A percentile compares a stretch with the other conserved stretches of the same genome.
Conservation (phyloP, 2,113 vertebrate genomes). For the Felis chaus region DNA sequence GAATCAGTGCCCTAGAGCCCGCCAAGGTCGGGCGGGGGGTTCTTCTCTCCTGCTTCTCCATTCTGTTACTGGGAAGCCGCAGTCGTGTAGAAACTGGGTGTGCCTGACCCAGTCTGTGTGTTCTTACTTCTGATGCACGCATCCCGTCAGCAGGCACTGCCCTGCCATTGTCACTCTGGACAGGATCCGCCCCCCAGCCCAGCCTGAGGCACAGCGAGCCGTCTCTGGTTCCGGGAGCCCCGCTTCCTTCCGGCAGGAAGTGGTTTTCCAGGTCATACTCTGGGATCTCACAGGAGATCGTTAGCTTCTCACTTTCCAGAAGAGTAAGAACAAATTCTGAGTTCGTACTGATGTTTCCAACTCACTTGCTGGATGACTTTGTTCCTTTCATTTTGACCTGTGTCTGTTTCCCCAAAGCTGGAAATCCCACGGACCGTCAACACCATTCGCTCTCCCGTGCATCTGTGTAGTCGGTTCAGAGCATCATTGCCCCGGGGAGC, state of each 20-base stretch:
- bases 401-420: background rate
- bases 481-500: background rate
- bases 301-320: background rate
- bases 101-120: background rate
- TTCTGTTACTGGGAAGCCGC: background rate
- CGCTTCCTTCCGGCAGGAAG: background rate
- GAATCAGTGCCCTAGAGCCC: background rate
- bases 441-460: background rate
- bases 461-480: background rate
- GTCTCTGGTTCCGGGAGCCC: background rate
- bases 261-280: background rate
- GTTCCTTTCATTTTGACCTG: background rate
- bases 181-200: too few relatives aligned
- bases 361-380: background rate
- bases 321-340: background rate
- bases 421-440: background rate
- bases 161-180: too few relatives aligned
- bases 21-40: too few relatives aligned
- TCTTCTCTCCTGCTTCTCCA: too few relatives aligned
- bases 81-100: background rate
- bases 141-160: background rate
- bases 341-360: background rate
- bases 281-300: background rate
- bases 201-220: background rate
- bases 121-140: background rate